Conservation (phyloP, 2,113 vertebrate species). For the Callocephalon fimbriatum region DNA sequence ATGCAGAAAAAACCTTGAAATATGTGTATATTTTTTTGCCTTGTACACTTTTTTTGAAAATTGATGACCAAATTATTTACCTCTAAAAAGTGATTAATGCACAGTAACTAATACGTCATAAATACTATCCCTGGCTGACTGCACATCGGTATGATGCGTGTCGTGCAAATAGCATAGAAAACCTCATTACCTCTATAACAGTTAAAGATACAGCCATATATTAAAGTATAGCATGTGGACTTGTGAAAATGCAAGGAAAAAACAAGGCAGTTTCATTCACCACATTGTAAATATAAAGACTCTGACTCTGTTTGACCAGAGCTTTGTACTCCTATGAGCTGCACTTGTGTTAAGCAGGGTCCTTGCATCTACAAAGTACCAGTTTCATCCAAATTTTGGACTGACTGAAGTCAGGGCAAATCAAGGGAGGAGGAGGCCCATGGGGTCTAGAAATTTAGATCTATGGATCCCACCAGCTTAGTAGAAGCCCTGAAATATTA, state of each 20-base stretch:
- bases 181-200: neutral
- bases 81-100: slow-evolving; percentile 59
- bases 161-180: neutral
- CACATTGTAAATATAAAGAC: slow-evolving; percentile 12
- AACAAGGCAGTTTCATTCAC: neutral
- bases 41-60: neutral
- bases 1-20: neutral
- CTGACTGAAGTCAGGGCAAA: neutral
- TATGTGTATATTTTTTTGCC: fast-evolving
- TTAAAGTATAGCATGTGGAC: neutral
- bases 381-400: neutral
- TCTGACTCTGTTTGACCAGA: neutral
- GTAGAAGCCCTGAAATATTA: neutral
- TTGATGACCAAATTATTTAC: slow-evolving; percentile 58
- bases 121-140: neutral
- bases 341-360: neutral
- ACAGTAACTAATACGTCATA: neutral
- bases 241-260: slow-evolving; percentile 36
- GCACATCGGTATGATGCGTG: slow-evolving; percentile 27
- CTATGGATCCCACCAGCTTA: neutral
- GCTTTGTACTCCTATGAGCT: neutral
- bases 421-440: neutral
- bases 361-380: neutral
- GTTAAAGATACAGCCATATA: neutral
- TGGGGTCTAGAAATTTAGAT: neutral